Evolutionary conservation across 2,888 invertebrate species (phyloP).

Genomic region (Hydrotaea cyrtoneurina): DNA sequence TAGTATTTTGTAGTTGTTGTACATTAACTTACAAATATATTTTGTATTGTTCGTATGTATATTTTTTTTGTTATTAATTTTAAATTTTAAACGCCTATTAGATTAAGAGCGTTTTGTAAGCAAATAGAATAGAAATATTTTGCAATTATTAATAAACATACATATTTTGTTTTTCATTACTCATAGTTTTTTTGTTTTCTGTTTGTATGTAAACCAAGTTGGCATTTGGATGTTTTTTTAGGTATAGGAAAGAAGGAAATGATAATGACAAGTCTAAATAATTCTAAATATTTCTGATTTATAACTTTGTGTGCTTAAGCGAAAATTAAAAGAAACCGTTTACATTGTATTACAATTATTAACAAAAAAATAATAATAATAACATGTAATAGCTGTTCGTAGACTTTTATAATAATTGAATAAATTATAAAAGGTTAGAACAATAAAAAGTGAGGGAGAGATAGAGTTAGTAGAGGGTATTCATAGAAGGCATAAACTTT

Average conservation of each 20-base stretch:
- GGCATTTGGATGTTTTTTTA: background rate
- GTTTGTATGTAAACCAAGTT: conserved; percentile 19
- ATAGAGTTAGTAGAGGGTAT: background rate
- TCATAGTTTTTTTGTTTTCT: conserved; percentile 16
- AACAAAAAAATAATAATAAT: conserved; percentile 4
- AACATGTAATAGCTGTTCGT: background rate
- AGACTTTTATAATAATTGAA: background rate
- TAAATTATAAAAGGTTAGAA: background rate
- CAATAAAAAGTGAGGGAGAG: background rate
- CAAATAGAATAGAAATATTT: conserved; percentile 22
- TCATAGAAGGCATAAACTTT: background rate
- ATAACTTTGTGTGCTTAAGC: background rate
- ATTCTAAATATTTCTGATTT: background rate
- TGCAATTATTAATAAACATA: background rate
- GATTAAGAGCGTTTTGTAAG: conserved; percentile 25
- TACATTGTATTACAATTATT: background rate
- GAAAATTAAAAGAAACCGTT: background rate
- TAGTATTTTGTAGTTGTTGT: conserved; percentile 62
- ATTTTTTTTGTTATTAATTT: conserved; percentile 1
- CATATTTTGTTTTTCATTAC: conserved; percentile 2
- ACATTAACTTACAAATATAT: conserved; percentile 58
- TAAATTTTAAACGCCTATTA: conserved; percentile 16
- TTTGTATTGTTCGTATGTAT: conserved; percentile 27
- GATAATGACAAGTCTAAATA: no score
- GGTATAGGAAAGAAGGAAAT: background rate